Base-by-base conservation (phyloP, 2,113 vertebrate genomes). In the Sigmodon hispidus region DNA sequence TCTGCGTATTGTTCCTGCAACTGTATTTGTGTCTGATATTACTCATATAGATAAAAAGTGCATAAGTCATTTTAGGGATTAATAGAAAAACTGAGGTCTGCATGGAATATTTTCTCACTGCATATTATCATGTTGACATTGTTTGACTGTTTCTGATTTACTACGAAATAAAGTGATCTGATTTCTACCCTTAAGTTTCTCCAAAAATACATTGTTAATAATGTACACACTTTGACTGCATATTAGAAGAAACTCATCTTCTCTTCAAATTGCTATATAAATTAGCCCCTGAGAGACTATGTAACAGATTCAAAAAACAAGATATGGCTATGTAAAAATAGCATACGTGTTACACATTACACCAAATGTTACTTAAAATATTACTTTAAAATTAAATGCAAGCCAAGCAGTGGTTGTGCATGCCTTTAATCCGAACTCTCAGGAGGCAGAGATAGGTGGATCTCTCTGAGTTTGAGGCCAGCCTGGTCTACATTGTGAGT, bases 51-150 rank as follows among this genome's bases (percentile, higher is more conserved):
- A 98, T 98, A 98, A 98, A 98, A 98, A 97, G 96, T 93, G 97
- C 73, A 95, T 19, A 95, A 69, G 90, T 97, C 93, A 98, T 98
- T 98, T 98, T 97, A 97, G 93, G 50, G 57, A 97, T 98, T 97
- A 98, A 97, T 87, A 98, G 87, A 96, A 94, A 98, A 98, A 96
- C 80, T 98, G 93, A 98, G 92, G 98, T 97, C 95, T 98, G 84
- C 96, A 97, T 83, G 96, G 92, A 98, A 97, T 84, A 94, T 98
- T 98, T 98, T 95, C 96, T 97, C 91, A 98, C 98, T 98, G 98
- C 96, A 97, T 97, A 92, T 91, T 95, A 96, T 96, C 96, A 96
- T 89, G 73, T 95, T 98, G 97, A 77, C 97, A 95, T 97, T 96
- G 97, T 98, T 98, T 94, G 91, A 50, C 91, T 94, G 95, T 96